These are phyloP conservation scores for Agonopterix alstromeriana DNA, from an alignment of 2,888 invertebrate genomes.

Conservation along the genomic window DNA sequence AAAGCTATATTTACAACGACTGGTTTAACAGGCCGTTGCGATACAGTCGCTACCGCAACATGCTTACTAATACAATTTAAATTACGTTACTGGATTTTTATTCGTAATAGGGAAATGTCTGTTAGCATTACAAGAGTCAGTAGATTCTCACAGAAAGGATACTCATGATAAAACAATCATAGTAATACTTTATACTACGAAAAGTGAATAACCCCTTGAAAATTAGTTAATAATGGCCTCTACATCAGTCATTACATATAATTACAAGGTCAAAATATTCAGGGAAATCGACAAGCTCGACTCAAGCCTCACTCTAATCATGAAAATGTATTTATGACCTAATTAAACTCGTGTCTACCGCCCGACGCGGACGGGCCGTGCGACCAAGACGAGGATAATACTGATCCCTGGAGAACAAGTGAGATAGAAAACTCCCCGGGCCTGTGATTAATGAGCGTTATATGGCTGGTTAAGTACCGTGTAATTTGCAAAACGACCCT, in stretches of 20 bases:
- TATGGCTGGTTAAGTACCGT: conserved; percentile 85
- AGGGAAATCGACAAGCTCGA: conserved; percentile 31
- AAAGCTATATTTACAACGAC: conserved; percentile 26
- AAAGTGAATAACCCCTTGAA: no score
- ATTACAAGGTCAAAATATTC: conserved; percentile 29
- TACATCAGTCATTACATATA: conserved; percentile 43
- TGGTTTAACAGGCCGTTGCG: conserved; percentile 13
- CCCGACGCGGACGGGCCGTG: conserved; percentile 26
- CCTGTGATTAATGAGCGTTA: conserved; percentile 81
- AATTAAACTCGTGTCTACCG: conserved; percentile 70
- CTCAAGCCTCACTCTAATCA: conserved; percentile 53
- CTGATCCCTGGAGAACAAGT: conserved; percentile 25
- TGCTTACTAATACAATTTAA: background rate
- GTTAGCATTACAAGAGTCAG: no score
- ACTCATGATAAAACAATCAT: no score
- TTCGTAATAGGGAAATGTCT: no score
- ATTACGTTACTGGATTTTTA: no score
- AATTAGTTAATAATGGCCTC: conserved; percentile 26
- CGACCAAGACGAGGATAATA: conserved; percentile 31
- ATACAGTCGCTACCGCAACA: background rate
- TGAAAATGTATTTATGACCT: conserved; percentile 77
- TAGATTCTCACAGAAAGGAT: no score
- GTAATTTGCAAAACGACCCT: conserved; percentile 87
- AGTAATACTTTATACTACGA: no score
- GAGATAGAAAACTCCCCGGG: conserved; percentile 41